A percentile compares a stretch with the other conserved stretches of the same genome.
These are phyloP conservation scores for Thaleichthys pacificus DNA, from an alignment of 2,797 vertebrate species.

Conservation along the genomic window DNA sequence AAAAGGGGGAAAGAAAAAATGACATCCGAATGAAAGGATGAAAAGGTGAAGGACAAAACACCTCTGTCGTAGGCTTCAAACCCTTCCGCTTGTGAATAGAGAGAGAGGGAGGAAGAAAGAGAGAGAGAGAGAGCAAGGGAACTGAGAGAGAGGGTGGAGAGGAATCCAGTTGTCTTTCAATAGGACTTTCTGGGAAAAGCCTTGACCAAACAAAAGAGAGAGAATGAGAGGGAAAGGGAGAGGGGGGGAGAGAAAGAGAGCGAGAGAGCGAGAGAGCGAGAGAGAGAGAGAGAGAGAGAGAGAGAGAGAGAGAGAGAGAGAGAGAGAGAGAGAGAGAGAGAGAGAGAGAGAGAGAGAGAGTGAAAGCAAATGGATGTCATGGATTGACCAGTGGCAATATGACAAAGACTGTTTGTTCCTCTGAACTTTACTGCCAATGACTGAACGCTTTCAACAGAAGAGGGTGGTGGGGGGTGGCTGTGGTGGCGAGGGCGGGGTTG, in stretches of 20 bases:
- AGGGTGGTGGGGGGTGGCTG: constrained; percentile 32
- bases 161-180: constrained; percentile 45
- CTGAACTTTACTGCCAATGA: constrained; percentile 60
- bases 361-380: constrained; percentile 54
- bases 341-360: too few species aligned
- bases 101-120: constrained; percentile 6
- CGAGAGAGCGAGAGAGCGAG: too few species aligned
- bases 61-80: constrained; percentile 59
- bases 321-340: constrained; percentile 17
- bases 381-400: constrained; percentile 47
- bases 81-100: constrained; percentile 40
- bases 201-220: constrained; percentile 55
- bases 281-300: neutral
- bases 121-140: constrained; percentile 10
- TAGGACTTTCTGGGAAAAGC: constrained; percentile 47
- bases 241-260: too few species aligned
- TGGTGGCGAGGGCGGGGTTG: neutral
- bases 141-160: constrained; percentile 18
- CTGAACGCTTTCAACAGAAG: constrained; percentile 54
- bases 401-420: constrained; percentile 66
- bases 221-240: constrained; percentile 13
- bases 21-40: constrained; percentile 52
- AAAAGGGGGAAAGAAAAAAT: constrained; percentile 27
- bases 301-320: constrained; percentile 16
- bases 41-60: constrained; percentile 45